Percentiles rank a stretch among this genome's conserved stretches.
These are phyloP conservation scores for Panthera tigris DNA, from an alignment of 2,113 vertebrate genomes.

Conservation along the genomic window DNA sequence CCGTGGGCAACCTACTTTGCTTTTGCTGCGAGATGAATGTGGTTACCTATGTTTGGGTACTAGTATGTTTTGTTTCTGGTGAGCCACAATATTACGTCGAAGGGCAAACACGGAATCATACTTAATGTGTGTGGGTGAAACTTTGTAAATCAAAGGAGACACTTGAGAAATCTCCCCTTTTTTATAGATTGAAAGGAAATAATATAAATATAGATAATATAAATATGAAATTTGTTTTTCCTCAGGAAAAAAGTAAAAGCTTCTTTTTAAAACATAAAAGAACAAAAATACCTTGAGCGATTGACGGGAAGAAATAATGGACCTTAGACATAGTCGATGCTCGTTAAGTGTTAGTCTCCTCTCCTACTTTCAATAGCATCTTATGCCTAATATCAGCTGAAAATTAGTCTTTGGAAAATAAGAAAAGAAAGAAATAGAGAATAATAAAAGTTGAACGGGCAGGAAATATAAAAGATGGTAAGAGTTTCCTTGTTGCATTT, in stretches of 20 bases:
- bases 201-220: background rate
- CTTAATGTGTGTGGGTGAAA: background rate
- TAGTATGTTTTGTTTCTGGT: background rate
- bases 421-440: background rate
- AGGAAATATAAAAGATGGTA: background rate
- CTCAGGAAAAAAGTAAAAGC: background rate
- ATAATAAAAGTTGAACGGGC: background rate
- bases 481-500: background rate
- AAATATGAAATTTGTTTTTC: background rate
- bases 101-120: background rate
- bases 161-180: background rate
- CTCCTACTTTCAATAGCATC: background rate
- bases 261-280: background rate
- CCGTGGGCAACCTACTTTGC: background rate
- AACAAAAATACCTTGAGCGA: background rate
- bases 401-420: constrained; percentile 29
- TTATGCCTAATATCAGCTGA: background rate
- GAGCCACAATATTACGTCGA: background rate
- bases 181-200: background rate
- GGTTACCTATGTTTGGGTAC: background rate
- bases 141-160: background rate
- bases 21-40: background rate
- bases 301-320: background rate
- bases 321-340: background rate
- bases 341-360: background rate